A percentile compares a stretch with the other conserved stretches of the same genome.
phyloP scores from a whole-genome alignment of 2,888 invertebrate species.

The Nomada goodeniana region DNA sequence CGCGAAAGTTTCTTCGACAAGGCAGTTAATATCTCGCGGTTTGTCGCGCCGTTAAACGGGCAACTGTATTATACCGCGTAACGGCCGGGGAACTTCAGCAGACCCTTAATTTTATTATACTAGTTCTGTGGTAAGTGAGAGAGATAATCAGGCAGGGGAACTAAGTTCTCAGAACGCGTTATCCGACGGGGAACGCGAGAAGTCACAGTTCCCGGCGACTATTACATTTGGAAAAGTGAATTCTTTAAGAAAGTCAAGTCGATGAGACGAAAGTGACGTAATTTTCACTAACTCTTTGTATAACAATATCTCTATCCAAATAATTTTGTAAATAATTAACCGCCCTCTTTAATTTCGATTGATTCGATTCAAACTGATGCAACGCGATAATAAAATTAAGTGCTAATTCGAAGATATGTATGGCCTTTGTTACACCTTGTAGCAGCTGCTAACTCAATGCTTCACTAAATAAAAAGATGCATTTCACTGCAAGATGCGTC shows the following conservation, averaged over 20 bases:
- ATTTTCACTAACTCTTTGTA: too few relatives aligned
- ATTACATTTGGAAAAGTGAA: slow-evolving; percentile 29
- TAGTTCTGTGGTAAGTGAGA: slow-evolving; percentile 36
- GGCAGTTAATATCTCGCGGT: slow-evolving; percentile 40
- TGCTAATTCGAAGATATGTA: too few relatives aligned
- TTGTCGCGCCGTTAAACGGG: slow-evolving; percentile 23
- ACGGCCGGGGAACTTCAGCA: slow-evolving; percentile 26
- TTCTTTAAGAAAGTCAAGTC: background rate
- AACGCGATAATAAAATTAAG: too few relatives aligned
- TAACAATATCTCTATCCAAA: too few relatives aligned
- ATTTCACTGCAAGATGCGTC: too few relatives aligned
- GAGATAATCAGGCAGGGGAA: slow-evolving; percentile 37
- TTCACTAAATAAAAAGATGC: too few relatives aligned
- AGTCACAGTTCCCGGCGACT: background rate
- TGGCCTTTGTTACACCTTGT: too few relatives aligned
- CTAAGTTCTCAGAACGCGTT: slow-evolving; percentile 28
- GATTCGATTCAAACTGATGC: too few relatives aligned
- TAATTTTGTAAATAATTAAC: too few relatives aligned
- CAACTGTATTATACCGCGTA: slow-evolving; percentile 32
- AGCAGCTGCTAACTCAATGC: too few relatives aligned
- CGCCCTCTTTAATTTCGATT: too few relatives aligned
- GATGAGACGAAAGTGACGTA: too few relatives aligned
- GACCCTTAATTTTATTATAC: slow-evolving; percentile 49
- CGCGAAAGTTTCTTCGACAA: background rate
- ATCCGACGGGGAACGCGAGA: slow-evolving; percentile 3